A percentile compares a stretch with the other conserved stretches of the same genome.
Conservation (phyloP, 2,888 invertebrate genomes). For the Sarcophaga carnaria region DNA sequence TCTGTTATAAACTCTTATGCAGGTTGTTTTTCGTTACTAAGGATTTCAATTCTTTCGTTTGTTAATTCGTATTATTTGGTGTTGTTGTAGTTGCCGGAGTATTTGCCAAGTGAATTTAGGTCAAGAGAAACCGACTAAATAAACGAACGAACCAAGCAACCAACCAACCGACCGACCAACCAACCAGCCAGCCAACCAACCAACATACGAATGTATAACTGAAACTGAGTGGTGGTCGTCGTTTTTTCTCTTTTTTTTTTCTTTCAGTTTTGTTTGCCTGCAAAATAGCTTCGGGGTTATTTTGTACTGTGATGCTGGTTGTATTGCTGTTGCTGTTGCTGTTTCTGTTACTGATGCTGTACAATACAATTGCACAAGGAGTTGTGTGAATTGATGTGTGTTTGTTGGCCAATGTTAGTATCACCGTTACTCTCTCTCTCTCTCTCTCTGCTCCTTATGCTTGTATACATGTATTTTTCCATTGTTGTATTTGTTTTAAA, state of each 20-base stretch:
- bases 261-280: not conserved
- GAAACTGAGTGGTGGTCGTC: not conserved
- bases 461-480: not conserved
- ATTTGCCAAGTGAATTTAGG: conserved; percentile 57
- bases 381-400: not conserved
- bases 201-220: not conserved
- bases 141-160: not conserved
- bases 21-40: conserved; percentile 38
- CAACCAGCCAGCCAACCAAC: not conserved
- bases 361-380: conserved; percentile 6
- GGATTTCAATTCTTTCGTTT: conserved; percentile 26
- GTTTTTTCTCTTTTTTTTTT: not conserved
- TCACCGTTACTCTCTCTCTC: not conserved
- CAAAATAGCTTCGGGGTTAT: not conserved
- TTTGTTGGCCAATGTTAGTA: conserved; percentile 8
- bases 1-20: conserved; percentile 37
- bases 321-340: not conserved
- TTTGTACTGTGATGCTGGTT: not conserved
- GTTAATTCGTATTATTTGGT: not conserved
- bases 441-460: not conserved
- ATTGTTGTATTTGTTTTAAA: conserved; percentile 35
- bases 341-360: not conserved
- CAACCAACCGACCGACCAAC: not conserved
- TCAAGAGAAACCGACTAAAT: conserved; percentile 51
- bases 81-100: not conserved